Conservation (phyloP, 2,797 vertebrate genomes). For the Manis pentadactyla region DNA sequence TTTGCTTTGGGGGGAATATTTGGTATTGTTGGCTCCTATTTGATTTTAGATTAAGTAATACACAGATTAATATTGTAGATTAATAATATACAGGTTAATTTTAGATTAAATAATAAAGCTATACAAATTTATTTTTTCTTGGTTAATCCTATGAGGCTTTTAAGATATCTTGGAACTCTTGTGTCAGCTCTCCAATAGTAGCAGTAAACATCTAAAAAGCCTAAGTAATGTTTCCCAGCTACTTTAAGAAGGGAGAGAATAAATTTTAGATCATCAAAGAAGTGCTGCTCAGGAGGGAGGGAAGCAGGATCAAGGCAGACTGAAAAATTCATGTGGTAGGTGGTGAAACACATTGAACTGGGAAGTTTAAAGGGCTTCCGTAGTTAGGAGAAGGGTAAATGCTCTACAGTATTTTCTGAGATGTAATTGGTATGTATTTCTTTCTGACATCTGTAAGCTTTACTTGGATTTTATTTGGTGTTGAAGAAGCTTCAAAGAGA, state of each 20-base stretch:
- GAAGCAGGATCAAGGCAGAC: neutral
- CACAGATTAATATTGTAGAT: no score
- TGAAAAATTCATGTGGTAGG: neutral
- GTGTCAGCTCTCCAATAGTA: neutral
- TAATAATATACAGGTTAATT: no score
- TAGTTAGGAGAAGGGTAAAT: neutral
- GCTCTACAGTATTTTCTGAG: neutral
- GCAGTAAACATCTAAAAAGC: neutral
- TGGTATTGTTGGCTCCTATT: neutral
- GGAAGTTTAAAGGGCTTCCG: neutral
- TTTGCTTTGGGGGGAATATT: neutral
- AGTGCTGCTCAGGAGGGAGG: neutral
- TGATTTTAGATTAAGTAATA: neutral
- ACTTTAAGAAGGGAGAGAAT: neutral
- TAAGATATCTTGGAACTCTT: neutral
- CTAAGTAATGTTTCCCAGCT: neutral
- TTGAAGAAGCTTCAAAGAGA: conserved; percentile 5
- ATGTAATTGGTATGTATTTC: neutral
- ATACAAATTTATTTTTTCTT: neutral
- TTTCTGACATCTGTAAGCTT: neutral
- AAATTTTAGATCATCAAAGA: neutral
- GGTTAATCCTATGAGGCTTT: neutral
- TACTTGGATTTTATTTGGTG: conserved; percentile 28
- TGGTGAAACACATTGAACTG: neutral
- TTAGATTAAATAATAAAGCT: neutral